A percentile compares a stretch with the other conserved stretches of the same genome.
Conservation (phyloP, 2,888 invertebrate species). For the Chaitophorus viminalis region DNA sequence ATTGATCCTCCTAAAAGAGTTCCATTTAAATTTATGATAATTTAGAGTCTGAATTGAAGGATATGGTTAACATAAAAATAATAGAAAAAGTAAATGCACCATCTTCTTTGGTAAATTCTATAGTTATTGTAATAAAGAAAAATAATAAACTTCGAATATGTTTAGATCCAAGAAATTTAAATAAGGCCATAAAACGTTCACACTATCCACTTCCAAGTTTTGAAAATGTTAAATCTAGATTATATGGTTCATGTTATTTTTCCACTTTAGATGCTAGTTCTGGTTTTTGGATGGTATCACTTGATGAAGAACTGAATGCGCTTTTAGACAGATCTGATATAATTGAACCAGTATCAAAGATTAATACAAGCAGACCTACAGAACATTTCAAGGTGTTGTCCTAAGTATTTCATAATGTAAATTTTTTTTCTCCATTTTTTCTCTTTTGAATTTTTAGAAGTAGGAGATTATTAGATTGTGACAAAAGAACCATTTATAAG, state of each 20-base stretch:
- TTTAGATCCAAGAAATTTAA: conserved; percentile 61
- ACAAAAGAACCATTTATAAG: no score
- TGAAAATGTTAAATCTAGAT: not conserved
- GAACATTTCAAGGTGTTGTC: conserved; percentile 34
- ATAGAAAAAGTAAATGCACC: conserved; percentile 59
- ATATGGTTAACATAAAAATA: conserved; percentile 38
- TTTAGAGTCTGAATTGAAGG: conserved; percentile 45
- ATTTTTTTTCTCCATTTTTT: no score
- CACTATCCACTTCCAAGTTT: conserved; percentile 16
- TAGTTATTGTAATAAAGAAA: conserved; percentile 54
- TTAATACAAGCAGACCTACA: conserved; percentile 4
- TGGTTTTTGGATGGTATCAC: conserved; percentile 58
- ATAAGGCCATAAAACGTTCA: conserved; percentile 2
- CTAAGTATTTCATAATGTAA: no score
- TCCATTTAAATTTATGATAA: conserved; percentile 47
- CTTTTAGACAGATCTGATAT: conserved; percentile 69
- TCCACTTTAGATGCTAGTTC: conserved; percentile 48
- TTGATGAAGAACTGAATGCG: conserved; percentile 66
- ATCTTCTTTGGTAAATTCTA: conserved; percentile 60
- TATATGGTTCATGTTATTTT: conserved; percentile 38
- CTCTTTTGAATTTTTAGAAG: no score
- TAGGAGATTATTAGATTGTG: no score
- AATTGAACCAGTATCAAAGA: not conserved
- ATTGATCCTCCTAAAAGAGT: conserved; percentile 31
- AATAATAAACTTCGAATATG: conserved; percentile 38